Conservation (phyloP, 2,113 vertebrate species). For the Bagarius yarrelli region DNA sequence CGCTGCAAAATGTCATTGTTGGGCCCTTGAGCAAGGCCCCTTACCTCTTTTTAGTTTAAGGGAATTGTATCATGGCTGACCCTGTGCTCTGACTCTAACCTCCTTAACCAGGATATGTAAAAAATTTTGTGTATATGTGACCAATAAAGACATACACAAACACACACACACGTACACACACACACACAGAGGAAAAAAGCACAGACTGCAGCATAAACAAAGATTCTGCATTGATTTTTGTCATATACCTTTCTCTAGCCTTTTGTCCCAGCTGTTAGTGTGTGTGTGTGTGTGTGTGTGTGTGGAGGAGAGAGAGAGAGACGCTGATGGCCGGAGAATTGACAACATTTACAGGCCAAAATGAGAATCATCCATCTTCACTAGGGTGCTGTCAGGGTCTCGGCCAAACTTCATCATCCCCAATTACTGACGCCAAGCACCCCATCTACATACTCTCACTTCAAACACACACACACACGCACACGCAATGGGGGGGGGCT, state of each 20-base stretch:
- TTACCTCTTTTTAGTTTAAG: too few species aligned
- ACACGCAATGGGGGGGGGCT: too few species aligned
- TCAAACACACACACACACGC: conserved; percentile 58
- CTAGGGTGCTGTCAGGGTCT: conserved; percentile 96
- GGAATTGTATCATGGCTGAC: too few species aligned
- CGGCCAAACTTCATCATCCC: conserved; percentile 99
- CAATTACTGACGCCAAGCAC: conserved; percentile 95
- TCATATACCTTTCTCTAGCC: conserved; percentile 50
- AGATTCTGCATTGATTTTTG: conserved; percentile 3
- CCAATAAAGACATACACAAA: too few species aligned
- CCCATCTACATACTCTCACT: conserved; percentile 62
- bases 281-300: conserved; percentile 45
- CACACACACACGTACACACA: background rate
- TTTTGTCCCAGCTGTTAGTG: conserved; percentile 84
- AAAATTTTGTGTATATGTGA: too few species aligned
- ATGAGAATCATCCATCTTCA: conserved; percentile 99
- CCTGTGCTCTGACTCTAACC: too few species aligned
- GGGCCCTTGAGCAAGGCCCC: too few species aligned
- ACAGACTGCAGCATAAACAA: background rate
- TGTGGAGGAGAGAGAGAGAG: conserved; percentile 72
- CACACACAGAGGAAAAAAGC: background rate
- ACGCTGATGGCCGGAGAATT: conserved; percentile 98
- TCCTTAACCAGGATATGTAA: too few species aligned
- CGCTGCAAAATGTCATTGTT: too few species aligned
- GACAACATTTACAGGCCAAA: conserved; percentile 99